A percentile compares a stretch with the other conserved stretches of the same genome.
Evolutionary conservation across 2,113 vertebrate genomes (phyloP).

Genomic region (Ranitomeya imitator): DNA sequence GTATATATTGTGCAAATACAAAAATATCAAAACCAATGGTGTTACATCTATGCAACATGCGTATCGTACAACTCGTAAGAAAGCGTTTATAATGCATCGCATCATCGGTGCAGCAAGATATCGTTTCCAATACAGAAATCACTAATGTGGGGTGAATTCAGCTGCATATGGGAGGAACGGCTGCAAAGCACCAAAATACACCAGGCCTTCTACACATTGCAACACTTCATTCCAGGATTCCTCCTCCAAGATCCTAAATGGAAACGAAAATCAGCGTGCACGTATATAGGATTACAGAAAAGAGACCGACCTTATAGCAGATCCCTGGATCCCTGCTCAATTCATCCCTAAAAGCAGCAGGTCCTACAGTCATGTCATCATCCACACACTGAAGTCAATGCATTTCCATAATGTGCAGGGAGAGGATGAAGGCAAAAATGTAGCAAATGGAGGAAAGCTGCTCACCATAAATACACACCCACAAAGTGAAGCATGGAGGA

Average conservation of each 20-base stretch:
- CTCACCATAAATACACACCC: conserved; percentile 71
- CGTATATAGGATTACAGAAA: neutral
- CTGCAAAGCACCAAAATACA: neutral
- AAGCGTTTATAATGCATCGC: neutral
- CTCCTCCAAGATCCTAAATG: neutral
- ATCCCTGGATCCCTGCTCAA: conserved; percentile 62
- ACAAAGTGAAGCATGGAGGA: conserved; percentile 61
- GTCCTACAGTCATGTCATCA: conserved; percentile 60
- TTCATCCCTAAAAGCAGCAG: conserved; percentile 66
- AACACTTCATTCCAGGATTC: neutral
- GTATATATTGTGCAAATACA: neutral
- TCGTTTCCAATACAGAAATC: neutral
- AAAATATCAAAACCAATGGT: neutral
- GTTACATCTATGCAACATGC: neutral
- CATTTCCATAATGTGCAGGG: conserved; percentile 58
- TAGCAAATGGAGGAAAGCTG: conserved; percentile 52
- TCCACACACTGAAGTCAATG: conserved; percentile 18
- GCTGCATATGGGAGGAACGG: conserved; percentile 32
- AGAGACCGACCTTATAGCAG: conserved; percentile 67
- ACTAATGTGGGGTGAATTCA: neutral
- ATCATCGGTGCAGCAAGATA: neutral
- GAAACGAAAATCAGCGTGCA: neutral
- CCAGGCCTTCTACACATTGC: conserved; percentile 19
- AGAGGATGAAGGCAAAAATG: conserved; percentile 42
- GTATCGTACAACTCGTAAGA: neutral